Evolutionary conservation across 1,140 invertebrate species (phyloP).

Genomic region (Drosophila burlai): DNA sequence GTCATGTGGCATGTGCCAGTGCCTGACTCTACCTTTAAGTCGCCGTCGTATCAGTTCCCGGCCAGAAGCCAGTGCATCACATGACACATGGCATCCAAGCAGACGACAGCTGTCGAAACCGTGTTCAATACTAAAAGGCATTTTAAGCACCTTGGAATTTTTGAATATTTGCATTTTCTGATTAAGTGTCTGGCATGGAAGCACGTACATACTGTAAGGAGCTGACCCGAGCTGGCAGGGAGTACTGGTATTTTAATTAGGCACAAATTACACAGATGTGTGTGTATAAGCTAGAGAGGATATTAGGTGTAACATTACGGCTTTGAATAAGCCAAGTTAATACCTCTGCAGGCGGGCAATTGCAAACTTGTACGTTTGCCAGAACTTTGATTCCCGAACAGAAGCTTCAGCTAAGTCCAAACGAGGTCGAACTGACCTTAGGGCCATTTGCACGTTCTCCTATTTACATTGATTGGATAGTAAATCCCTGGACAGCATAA

Average conservation of each 20-base stretch:
- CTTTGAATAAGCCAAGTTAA: conserved; percentile 11
- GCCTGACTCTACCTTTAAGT: conserved; percentile 17
- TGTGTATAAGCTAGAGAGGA: not conserved
- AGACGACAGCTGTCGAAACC: conserved; percentile 4
- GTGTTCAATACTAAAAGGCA: conserved; percentile 24
- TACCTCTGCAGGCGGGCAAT: conserved; percentile 12
- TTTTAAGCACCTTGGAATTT: conserved; percentile 12
- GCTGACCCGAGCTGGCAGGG: not conserved
- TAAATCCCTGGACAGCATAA: conserved; percentile 29
- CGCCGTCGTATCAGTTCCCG: conserved; percentile 11
- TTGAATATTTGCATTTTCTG: conserved; percentile 5
- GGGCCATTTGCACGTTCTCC: conserved; percentile 46
- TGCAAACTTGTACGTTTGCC: conserved; percentile 1
- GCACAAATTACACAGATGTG: conserved; percentile 10
- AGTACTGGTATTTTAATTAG: conserved; percentile 32
- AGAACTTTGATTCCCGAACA: conserved; percentile 1
- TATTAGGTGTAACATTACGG: not conserved
- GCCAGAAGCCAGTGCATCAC: conserved; percentile 31
- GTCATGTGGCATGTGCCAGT: conserved; percentile 57
- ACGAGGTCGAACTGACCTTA: conserved; percentile 3
- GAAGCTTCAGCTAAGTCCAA: not conserved
- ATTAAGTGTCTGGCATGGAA: not conserved
- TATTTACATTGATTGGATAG: conserved; percentile 53
- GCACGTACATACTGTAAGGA: conserved; percentile 36
- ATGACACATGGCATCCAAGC: conserved; percentile 10